Base-by-base conservation (phyloP, 2,113 vertebrate genomes). In the Phainopepla nitens region DNA sequence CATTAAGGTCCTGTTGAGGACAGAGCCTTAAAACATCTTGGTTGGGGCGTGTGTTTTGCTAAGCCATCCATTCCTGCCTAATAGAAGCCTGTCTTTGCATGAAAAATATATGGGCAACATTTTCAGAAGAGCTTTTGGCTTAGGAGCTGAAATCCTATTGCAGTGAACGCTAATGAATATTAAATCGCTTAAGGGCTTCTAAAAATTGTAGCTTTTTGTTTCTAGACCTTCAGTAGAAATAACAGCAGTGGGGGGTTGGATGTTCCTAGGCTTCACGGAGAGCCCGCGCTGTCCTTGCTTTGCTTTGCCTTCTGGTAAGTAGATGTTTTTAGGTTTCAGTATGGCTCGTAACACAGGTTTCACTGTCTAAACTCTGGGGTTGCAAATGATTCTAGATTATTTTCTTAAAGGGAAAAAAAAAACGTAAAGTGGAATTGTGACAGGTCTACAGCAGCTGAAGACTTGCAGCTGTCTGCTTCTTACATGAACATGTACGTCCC, bases 381-480 rank as follows among this genome's bases (percentile, higher is more conserved):
- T 95, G 79, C 75, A 70, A 86, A 83, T 83, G 19, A 82, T 73
- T 57, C 60, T 78, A 68, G 44, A 53, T 76, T 21, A 57, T 89
- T 86, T 96, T 94, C 90, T 90, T 88, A 70, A 88, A 53, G 51
- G 68, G 51, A 0, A 39, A 29, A 82, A 29, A 82, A 83, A 60
- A 80, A 5, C 15, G 12, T n/a, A 42, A 73, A 93, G 36, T 83
- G 51, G 60, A 71, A 78, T 90, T 89, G 69, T 90, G 95, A 78
- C 92, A 96, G 76, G 64, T 92, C 88, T 96, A 13, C 29, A 70
- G 76, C 69, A 90, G 80, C 88, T 95, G 77, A 92, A 93, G 80
- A 87, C 72, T 86, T 90, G 86, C 85, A 86, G 72, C 86, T 95
- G 86, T 89, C 92, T 90, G 71, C 82, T 56, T 23, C 47, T 86